Percentiles rank a stretch among this genome's conserved stretches.
These are phyloP conservation scores for cat (Felis catus) DNA, from an alignment of 2,113 vertebrate genomes.

Conservation along the genomic window F.catus_Fca126_mat1.0 CM031422.1:11856501-11857000, in stretches of 20 bases:
- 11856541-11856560: neutral
- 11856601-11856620: neutral
- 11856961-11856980: no score
- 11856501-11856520: no score
- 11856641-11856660: fast-evolving
- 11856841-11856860: no score
- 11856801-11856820: neutral
- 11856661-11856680: neutral
- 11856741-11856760: neutral
- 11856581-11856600: no score
- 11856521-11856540: neutral
- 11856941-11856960: no score
- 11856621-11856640: neutral
- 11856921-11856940: no score
- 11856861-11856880: no score
- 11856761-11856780: fast-evolving
- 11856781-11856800: neutral
- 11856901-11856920: no score
- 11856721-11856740: neutral
- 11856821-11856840: neutral
- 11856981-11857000: no score
- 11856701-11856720: neutral
- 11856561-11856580: neutral
- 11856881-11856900: no score
- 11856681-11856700: fast-evolving